Base-by-base conservation (phyloP, 2,888 invertebrate species). In the Bursaphelenchus okinawaensis region DNA sequence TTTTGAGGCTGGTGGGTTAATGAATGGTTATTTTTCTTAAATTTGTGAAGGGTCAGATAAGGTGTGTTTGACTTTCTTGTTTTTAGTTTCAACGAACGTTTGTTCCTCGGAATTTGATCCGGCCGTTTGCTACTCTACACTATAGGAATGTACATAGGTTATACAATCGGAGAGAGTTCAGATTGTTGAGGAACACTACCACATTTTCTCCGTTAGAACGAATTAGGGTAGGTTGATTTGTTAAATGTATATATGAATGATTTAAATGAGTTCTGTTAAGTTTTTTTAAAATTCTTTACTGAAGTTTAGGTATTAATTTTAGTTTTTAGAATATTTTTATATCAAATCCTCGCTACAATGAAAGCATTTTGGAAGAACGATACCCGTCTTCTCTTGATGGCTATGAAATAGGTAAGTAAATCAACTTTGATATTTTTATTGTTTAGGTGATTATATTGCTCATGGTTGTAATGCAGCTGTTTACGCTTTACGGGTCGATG, bases 401-500 rank as follows among this genome's bases (percentile, higher is more conserved):
- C 8, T 80, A 80, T 62, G 78, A 80, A 40, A 78, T 80, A 56
- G 80, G 80, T 74, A 23, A 16, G 65, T 52, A 52, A 8, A 8
- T 50, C 20, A 16, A 51, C 50, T 52, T 52, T 8, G 22, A 56
- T 56, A 8, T 56, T 56, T 19, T 24, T 24, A 7, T 8, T 56
- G 23, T 51, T n/a, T 22, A 6, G 79, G 79, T 7, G 68, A 73
- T 60, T 71, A 73, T 60, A 77, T 81, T 31, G 79, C 75, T 7
- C 70, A 71, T 55, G 81, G 81, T 19, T 75, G 81, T 65, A 77
- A 76, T 52, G 81, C 77, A 0, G 81, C 81, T 2, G 80, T 81
- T 7, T 80, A 80, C 59, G 75, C 77, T 51, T 61, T 76, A 22
- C 55, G 8, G 22, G 7, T 54, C 31, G 20, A 24, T 16, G 61